A percentile compares a stretch with the other conserved stretches of the same genome.
Evolutionary conservation across 2,113 vertebrate genomes (phyloP).

Genomic region (Hyperopisus bebe): DNA sequence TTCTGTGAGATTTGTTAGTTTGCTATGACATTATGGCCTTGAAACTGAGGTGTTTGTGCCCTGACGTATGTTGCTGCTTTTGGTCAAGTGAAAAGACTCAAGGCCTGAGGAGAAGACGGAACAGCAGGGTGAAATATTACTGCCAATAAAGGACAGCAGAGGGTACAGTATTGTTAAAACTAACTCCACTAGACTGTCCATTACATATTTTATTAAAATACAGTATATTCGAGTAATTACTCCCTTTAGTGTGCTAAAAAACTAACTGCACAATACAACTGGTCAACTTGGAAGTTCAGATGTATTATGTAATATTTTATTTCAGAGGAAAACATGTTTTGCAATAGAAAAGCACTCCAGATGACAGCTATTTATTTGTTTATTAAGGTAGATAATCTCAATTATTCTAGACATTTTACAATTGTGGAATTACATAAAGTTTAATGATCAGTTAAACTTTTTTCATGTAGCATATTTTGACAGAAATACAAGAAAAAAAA

Average conservation of each 20-base stretch:
- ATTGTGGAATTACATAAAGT: background rate
- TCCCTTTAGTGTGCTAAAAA: background rate
- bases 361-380: background rate
- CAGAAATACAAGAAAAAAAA: background rate
- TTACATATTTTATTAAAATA: background rate
- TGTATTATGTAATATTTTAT: background rate
- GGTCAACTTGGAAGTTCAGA: background rate
- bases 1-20: background rate
- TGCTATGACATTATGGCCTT: background rate
- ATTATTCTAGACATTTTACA: background rate
- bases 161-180: background rate
- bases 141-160: background rate
- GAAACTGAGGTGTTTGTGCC: background rate
- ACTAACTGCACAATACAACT: background rate
- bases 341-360: background rate
- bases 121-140: background rate
- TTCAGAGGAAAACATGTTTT: background rate
- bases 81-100: background rate
- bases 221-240: background rate
- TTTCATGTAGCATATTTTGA: background rate
- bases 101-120: background rate
- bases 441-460: background rate
- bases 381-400: background rate
- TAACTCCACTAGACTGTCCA: background rate
- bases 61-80: background rate